A percentile compares a stretch with the other conserved stretches of the same genome.
Conservation (phyloP, 2,888 invertebrate genomes). For the Apomyelois bistriatella region DNA sequence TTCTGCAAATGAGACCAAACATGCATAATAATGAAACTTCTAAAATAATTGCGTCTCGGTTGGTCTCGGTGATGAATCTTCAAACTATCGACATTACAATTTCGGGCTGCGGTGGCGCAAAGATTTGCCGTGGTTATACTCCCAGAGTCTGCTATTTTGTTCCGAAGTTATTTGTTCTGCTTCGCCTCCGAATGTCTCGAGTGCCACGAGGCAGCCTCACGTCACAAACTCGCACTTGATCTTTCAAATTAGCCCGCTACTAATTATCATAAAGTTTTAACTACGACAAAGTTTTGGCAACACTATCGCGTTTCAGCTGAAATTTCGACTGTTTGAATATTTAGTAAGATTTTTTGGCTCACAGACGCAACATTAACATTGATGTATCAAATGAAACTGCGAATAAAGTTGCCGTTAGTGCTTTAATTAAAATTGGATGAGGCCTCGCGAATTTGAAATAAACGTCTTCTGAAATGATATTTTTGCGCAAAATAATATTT, state of each 20-base stretch:
- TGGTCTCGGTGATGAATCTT: not conserved
- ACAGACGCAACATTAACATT: conserved; percentile 21
- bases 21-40: not conserved
- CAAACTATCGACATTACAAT: conserved; percentile 7
- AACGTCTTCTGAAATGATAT: no score
- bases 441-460: conserved; percentile 12
- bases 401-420: conserved; percentile 21
- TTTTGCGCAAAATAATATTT: no score
- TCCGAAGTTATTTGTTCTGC: conserved; percentile 25
- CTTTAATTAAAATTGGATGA: conserved; percentile 22
- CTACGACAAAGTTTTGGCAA: conserved; percentile 53
- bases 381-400: conserved; percentile 25
- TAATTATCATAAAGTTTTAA: conserved; percentile 68
- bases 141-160: conserved; percentile 21
- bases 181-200: conserved; percentile 18
- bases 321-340: conserved; percentile 44
- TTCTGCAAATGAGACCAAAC: no score
- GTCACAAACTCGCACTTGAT: conserved; percentile 48
- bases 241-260: conserved; percentile 58
- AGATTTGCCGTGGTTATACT: conserved; percentile 18
- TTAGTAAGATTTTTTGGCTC: conserved; percentile 41
- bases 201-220: conserved; percentile 12
- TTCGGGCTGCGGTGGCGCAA: not conserved
- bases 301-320: conserved; percentile 48
- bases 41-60: not conserved